These are phyloP conservation scores for Pseudochaenichthys georgianus DNA, from an alignment of 2,797 vertebrate species.

Conservation along the genomic window DNA sequence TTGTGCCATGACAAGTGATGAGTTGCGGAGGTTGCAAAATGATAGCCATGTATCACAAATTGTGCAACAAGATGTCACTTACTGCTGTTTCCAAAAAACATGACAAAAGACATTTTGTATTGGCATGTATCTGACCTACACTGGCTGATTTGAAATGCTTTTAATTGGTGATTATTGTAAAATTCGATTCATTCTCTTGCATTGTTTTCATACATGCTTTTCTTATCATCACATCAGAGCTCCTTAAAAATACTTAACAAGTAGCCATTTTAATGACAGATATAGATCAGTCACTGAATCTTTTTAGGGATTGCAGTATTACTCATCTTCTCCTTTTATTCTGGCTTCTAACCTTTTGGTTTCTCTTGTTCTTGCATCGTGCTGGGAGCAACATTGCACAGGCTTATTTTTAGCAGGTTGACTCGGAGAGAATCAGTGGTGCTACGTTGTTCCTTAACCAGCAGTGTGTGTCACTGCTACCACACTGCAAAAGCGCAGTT, in stretches of 20 bases:
- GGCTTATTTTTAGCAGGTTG: constrained; percentile 80
- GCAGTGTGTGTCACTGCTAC: constrained; percentile 47
- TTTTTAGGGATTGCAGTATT: constrained; percentile 31
- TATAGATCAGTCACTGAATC: constrained; percentile 13
- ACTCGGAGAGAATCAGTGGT: constrained; percentile 61
- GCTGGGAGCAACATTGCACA: constrained; percentile 63
- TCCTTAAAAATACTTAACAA: neutral
- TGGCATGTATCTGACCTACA: neutral
- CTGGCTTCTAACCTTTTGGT: constrained; percentile 58
- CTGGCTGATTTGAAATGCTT: neutral
- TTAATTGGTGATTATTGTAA: neutral
- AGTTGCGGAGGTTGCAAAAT: neutral
- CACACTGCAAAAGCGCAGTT: constrained; percentile 45
- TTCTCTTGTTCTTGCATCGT: constrained; percentile 53
- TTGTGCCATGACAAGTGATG: neutral
- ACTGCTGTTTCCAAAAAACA: constrained; percentile 9
- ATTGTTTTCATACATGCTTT: constrained; percentile 5
- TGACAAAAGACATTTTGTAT: neutral
- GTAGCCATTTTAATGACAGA: neutral
- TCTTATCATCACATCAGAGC: neutral
- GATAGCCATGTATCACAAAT: constrained; percentile 3
- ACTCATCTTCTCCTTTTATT: constrained; percentile 50
- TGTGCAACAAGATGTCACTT: neutral
- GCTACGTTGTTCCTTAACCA: constrained; percentile 49
- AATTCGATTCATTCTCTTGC: neutral